A percentile compares a stretch with the other conserved stretches of the same genome.
Conservation (phyloP, 2,113 vertebrate genomes). For the Vicugna pacos region DNA sequence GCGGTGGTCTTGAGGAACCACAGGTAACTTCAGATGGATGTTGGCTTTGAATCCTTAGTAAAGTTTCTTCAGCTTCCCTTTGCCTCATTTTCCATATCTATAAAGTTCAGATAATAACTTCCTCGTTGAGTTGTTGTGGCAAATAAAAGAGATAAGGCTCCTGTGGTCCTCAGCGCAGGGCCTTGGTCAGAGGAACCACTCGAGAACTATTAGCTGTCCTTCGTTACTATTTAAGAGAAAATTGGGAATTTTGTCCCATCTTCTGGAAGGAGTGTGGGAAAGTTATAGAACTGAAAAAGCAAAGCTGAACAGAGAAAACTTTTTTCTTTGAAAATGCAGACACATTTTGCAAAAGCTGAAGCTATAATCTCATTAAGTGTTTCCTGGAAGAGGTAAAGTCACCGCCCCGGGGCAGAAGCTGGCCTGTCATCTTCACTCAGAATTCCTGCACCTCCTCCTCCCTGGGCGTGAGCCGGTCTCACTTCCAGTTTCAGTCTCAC, state of each 20-base stretch:
- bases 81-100: not conserved
- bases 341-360: not conserved
- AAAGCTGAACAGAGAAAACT: not conserved
- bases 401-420: fast-evolving
- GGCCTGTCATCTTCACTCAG: not conserved
- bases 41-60: constrained; percentile 1
- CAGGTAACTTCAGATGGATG: not conserved
- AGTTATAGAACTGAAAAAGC: not conserved
- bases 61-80: not conserved
- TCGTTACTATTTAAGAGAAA: not conserved
- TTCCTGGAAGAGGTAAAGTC: not conserved
- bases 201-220: not conserved
- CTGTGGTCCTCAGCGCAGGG: not conserved
- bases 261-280: not conserved
- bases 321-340: not conserved
- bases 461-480: not conserved
- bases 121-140: not conserved
- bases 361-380: constrained; percentile 12
- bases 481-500: not conserved
- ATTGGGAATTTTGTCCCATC: not conserved
- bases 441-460: not conserved
- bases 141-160: not conserved
- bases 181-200: too few relatives aligned
- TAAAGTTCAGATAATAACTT: not conserved
- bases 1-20: not conserved